Percentiles rank a stretch among this genome's conserved stretches.
phyloP scores from a whole-genome alignment of 2,888 invertebrate species.

The Ommatoiulus sabulosus region DNA sequence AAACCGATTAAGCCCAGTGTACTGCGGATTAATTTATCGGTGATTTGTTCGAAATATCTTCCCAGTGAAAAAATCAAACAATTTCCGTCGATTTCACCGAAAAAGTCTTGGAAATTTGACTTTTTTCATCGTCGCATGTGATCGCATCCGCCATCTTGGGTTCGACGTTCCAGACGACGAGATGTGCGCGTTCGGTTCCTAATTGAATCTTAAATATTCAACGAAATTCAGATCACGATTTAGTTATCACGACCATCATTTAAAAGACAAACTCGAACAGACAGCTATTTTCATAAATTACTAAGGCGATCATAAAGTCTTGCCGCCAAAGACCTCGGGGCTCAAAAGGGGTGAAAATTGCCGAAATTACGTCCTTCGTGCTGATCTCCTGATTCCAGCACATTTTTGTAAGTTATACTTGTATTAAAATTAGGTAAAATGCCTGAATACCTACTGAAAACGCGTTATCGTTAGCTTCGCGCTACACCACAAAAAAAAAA shows the following conservation, averaged over 20 bases:
- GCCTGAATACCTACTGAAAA: background rate
- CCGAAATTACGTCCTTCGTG: background rate
- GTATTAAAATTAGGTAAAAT: conserved; percentile 1
- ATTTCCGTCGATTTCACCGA: background rate
- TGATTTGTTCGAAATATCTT: too few relatives aligned
- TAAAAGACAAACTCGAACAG: background rate
- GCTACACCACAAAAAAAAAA: background rate
- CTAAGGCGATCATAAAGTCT: background rate
- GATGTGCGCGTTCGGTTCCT: background rate
- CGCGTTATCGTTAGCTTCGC: background rate
- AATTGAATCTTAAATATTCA: conserved; percentile 25
- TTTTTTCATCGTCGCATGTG: background rate
- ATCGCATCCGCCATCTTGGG: background rate
- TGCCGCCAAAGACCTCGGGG: background rate
- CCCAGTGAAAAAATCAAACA: too few relatives aligned
- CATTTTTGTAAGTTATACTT: background rate
- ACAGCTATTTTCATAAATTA: conserved; percentile 8
- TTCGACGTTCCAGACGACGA: background rate
- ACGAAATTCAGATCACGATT: conserved; percentile 36
- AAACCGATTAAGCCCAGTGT: too few relatives aligned
- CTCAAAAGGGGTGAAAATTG: background rate
- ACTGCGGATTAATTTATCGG: too few relatives aligned
- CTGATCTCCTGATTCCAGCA: background rate
- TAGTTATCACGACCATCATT: background rate
- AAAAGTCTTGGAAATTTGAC: background rate